phyloP scores from a whole-genome alignment of 1,140 invertebrate genomes.

The Bombus turneri region DNA sequence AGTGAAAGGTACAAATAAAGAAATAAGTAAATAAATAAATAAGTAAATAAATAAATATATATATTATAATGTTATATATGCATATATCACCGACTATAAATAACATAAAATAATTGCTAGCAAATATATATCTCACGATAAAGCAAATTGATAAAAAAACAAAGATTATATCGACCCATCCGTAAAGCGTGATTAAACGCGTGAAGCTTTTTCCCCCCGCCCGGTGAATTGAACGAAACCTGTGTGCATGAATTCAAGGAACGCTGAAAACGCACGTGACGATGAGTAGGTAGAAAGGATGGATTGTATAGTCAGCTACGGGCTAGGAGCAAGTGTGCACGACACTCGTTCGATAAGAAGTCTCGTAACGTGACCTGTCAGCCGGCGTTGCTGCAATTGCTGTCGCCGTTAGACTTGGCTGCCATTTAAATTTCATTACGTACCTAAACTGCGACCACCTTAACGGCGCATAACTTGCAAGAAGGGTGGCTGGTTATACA shows the following conservation, averaged over 20 bases:
- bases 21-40: no score
- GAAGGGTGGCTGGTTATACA: conserved; percentile 8
- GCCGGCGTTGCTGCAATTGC: conserved; percentile 43
- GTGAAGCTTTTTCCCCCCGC: not conserved
- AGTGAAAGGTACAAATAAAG: no score
- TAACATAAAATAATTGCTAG: no score
- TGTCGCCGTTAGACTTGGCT: conserved; percentile 19
- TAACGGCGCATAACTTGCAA: conserved; percentile 36
- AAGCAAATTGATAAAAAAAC: not conserved
- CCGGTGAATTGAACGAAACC: no score
- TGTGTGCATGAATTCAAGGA: conserved; percentile 21
- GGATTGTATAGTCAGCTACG: conserved; percentile 57
- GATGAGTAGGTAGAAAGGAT: conserved; percentile 61
- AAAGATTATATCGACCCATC: not conserved
- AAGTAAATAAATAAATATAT: no score
- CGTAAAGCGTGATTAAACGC: conserved; percentile 11
- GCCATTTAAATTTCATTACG: conserved; percentile 73
- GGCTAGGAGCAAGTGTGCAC: conserved; percentile 34
- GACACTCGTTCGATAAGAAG: conserved; percentile 68
- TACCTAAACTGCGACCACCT: conserved; percentile 44
- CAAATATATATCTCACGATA: not conserved
- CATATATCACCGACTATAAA: no score
- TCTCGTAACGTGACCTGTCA: conserved; percentile 54
- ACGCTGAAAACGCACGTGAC: conserved; percentile 43
- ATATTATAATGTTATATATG: no score